Conservation (phyloP, 2,797 vertebrate genomes). For the Thamnophis elegans region DNA sequence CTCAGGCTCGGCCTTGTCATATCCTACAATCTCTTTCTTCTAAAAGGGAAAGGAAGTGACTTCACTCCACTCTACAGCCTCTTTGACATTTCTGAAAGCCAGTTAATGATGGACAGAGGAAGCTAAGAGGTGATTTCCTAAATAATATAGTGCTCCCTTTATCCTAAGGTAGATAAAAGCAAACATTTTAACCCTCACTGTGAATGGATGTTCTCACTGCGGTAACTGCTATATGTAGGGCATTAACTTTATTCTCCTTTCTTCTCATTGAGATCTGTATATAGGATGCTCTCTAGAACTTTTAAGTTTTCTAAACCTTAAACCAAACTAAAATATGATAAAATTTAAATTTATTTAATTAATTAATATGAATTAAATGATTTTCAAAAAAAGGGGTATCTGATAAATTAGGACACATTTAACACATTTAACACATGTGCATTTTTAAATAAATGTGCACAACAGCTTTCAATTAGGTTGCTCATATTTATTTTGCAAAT, state of each 20-base stretch:
- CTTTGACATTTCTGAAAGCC: neutral
- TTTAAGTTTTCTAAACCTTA: neutral
- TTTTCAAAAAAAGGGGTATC: neutral
- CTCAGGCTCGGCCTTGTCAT: neutral
- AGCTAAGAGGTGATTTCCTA: neutral
- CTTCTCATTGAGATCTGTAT: neutral
- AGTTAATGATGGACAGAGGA: neutral
- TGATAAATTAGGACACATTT: neutral
- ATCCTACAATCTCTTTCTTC: neutral
- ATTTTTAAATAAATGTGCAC: neutral
- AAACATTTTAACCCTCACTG: neutral
- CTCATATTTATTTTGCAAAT: neutral
- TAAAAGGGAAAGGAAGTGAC: neutral
- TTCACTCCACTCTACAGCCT: neutral
- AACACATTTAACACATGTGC: neutral
- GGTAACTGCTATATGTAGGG: neutral
- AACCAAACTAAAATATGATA: neutral
- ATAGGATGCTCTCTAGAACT: neutral
- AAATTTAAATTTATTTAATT: too few species aligned
- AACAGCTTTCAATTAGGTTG: neutral
- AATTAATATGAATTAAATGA: neutral
- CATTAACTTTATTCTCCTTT: neutral
- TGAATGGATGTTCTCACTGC: neutral
- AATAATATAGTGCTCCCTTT: neutral
- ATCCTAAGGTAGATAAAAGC: neutral